Percentiles rank a stretch among this genome's conserved stretches.
These are phyloP conservation scores for Tipula confusa DNA, from an alignment of 2,888 invertebrate genomes.

Conservation along the genomic window DNA sequence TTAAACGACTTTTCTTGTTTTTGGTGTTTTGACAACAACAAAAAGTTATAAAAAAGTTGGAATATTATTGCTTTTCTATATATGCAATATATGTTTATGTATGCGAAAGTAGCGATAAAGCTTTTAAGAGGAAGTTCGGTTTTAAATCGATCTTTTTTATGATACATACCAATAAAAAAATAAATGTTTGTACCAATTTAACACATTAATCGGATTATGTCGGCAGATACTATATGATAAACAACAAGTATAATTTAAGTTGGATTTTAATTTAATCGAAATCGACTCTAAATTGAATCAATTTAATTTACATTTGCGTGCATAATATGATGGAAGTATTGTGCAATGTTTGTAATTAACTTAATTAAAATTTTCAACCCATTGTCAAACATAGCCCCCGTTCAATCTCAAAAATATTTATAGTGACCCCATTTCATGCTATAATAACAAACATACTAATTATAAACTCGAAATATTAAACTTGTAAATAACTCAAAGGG, in stretches of 20 bases:
- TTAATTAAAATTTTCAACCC: too few relatives aligned
- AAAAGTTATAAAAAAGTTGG: background rate
- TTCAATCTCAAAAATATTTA: too few relatives aligned
- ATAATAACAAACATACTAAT: too few relatives aligned
- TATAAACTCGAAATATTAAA: too few relatives aligned
- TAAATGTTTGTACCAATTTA: too few relatives aligned
- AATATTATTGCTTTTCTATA: background rate
- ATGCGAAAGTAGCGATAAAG: background rate
- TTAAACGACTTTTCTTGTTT: constrained; percentile 3
- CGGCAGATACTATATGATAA: background rate
- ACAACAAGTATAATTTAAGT: background rate
- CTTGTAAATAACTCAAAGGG: too few relatives aligned
- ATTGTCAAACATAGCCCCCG: too few relatives aligned
- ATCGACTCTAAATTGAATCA: background rate
- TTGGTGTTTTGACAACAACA: background rate
- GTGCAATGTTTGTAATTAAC: too few relatives aligned
- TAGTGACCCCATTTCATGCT: too few relatives aligned
- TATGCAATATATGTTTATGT: too few relatives aligned
- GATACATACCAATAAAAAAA: too few relatives aligned
- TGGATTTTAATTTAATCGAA: background rate
- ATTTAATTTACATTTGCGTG: background rate
- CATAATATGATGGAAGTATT: too few relatives aligned
- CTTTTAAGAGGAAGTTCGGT: background rate
- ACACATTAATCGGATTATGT: background rate
- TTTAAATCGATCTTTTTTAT: background rate